Conservation (phyloP, 2,888 invertebrate genomes). For the Spisula solida region DNA sequence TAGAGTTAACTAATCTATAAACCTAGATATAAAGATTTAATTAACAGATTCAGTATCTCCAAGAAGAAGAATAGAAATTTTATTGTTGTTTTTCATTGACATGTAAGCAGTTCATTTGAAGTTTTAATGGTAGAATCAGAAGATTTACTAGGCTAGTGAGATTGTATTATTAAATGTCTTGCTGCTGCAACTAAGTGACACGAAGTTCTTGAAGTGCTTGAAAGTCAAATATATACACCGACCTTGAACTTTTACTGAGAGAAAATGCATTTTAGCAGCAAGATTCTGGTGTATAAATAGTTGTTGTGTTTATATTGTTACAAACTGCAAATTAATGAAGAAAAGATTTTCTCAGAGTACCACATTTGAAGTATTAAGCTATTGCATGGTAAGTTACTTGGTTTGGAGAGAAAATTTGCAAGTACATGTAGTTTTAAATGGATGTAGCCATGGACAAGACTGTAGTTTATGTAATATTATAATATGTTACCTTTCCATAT, state of each 20-base stretch:
- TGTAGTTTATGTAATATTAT: too few relatives aligned
- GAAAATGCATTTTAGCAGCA: slow-evolving; percentile 5
- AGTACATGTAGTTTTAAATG: too few relatives aligned
- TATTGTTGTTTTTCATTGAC: slow-evolving; percentile 51
- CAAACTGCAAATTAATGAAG: slow-evolving; percentile 5
- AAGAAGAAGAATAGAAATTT: slow-evolving; percentile 46
- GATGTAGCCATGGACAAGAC: too few relatives aligned
- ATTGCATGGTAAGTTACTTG: too few relatives aligned
- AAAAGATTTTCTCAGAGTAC: background rate
- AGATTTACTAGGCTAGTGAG: slow-evolving; percentile 22
- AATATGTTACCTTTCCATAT: too few relatives aligned
- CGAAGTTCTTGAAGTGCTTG: slow-evolving; percentile 14
- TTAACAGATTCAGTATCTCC: slow-evolving; percentile 58
- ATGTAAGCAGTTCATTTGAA: slow-evolving; percentile 49
- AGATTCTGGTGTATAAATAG: background rate
- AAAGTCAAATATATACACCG: slow-evolving; percentile 8
- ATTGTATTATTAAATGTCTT: slow-evolving; percentile 20
- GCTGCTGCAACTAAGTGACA: slow-evolving; percentile 25
- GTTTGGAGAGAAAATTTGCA: too few relatives aligned
- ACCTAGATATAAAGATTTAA: slow-evolving; percentile 56
- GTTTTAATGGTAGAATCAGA: slow-evolving; percentile 34
- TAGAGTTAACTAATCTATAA: slow-evolving; percentile 67
- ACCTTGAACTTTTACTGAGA: slow-evolving; percentile 15
- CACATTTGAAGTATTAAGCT: too few relatives aligned
- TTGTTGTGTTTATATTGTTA: background rate